Conservation (phyloP, 2,888 invertebrate species). For the Allygus modestus region DNA sequence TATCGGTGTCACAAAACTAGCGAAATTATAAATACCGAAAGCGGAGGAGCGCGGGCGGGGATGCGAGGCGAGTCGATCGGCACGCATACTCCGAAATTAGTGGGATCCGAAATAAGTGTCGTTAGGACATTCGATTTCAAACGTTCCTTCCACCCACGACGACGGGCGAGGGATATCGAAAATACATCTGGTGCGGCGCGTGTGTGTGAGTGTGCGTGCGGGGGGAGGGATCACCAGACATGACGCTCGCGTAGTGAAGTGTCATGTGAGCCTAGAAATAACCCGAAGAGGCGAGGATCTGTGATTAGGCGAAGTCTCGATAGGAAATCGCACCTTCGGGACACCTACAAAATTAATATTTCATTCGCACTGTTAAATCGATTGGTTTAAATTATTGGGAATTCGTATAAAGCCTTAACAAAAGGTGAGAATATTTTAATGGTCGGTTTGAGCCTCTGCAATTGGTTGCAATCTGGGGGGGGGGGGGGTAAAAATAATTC, state of each 20-base stretch:
- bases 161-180: constrained; percentile 58
- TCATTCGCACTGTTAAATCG: too few species aligned
- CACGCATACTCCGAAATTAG: constrained; percentile 47
- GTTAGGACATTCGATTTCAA: constrained; percentile 64
- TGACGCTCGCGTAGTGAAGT: constrained; percentile 67
- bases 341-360: too few species aligned
- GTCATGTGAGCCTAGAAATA: constrained; percentile 66
- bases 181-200: constrained; percentile 59
- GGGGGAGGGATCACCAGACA: constrained; percentile 55
- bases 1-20: constrained; percentile 62
- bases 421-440: too few species aligned
- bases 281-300: constrained; percentile 25
- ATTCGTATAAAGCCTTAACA: too few species aligned
- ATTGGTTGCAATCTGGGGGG: too few species aligned
- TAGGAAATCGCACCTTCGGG: background rate
- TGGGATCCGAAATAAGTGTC: constrained; percentile 64
- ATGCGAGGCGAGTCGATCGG: background rate
- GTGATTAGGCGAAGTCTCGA: background rate
- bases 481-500: too few species aligned
- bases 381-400: too few species aligned
- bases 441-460: too few species aligned
- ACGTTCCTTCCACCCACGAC: constrained; percentile 52
- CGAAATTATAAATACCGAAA: constrained; percentile 62
- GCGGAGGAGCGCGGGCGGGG: constrained; percentile 31
- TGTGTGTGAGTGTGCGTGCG: constrained; percentile 25